Base-by-base conservation (phyloP, 2,797 vertebrate genomes). In the Hephaestus fuliginosus region DNA sequence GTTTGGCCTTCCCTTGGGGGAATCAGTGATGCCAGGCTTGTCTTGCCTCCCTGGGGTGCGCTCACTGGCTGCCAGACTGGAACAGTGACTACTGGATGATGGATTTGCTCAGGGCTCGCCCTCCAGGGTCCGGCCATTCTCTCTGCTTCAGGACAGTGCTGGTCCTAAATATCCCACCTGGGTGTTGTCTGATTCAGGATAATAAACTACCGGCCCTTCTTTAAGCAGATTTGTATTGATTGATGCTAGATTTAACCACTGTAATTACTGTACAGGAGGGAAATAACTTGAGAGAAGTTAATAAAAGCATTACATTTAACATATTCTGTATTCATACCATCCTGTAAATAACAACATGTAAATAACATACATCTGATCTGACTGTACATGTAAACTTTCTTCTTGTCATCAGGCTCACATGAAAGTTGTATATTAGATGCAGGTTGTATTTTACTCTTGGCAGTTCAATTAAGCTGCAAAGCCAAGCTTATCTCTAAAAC, bases 31-130 rank as follows among this genome's bases (percentile, higher is more conserved):
- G 81, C 84, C 73, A 72, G 68, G 77, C 87, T 90, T 85, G 87
- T 90, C 87, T 78, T 82, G 55, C 70, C 49, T 90, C 91, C 88
- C 75, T 20, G 48, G 76, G 88, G 89, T 81, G 66, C 57, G 30
- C 70, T 93, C 71, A 73, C 89, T 74, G 70, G 72, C 86, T 55
- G 76, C 68, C 78, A 74, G 91, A 81, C 83, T 88, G 90, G 82
- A 93, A 91, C 88, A 78, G 70, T 83, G 89, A 82, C 86, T 90
- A 81, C 74, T 62, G 41, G 5, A 81, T 95, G 93, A 94, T 93
- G 86, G 89, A 94, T 94, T 90, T 87, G 85, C 86, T 86, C 48
- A 10, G 75, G 83, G 89, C 67, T 82, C 76, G 60, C 57, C 88
- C 88, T 88, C 78, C 39, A 22, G 22, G 86, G 78, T 79, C 41